A percentile compares a stretch with the other conserved stretches of the same genome.
phyloP scores from a whole-genome alignment of 1,140 invertebrate genomes.

The Pseudomyrmex pallidus region DNA sequence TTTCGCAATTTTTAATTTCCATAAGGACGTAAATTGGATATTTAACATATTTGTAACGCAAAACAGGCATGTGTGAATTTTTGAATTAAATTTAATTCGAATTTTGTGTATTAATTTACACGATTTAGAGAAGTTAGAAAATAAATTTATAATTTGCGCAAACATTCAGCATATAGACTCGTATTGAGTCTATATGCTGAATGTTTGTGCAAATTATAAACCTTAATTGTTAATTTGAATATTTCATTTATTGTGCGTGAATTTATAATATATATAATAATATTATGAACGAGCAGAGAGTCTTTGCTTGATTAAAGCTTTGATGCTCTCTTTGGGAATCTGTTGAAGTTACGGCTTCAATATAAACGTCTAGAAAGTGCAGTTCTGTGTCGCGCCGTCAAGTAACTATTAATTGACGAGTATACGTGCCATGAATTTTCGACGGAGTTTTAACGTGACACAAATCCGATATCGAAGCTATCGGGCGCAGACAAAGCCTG shows the following conservation, averaged over 20 bases:
- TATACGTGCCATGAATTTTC: conserved; percentile 59
- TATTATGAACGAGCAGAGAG: neutral
- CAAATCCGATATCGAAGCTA: conserved; percentile 54
- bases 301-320: conserved; percentile 57
- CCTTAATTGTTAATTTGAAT: too few species aligned
- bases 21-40: too few species aligned
- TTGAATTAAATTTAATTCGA: too few species aligned
- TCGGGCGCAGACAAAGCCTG: conserved; percentile 25
- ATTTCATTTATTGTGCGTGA: conserved; percentile 4
- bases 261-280: conserved; percentile 11
- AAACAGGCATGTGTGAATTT: too few species aligned
- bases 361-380: conserved; percentile 61
- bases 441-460: conserved; percentile 60
- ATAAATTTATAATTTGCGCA: too few species aligned
- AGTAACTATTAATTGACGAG: conserved; percentile 62
- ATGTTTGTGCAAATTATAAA: too few species aligned
- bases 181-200: too few species aligned
- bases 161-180: too few species aligned
- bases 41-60: too few species aligned
- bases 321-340: conserved; percentile 52
- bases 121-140: too few species aligned
- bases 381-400: conserved; percentile 56
- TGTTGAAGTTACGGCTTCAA: conserved; percentile 54
- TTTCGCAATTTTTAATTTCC: too few species aligned
- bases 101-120: too few species aligned